Percentiles rank a stretch among this genome's conserved stretches.
Evolutionary conservation across 2,888 invertebrate species (phyloP).

Genomic region (Chironomus tentans): DNA sequence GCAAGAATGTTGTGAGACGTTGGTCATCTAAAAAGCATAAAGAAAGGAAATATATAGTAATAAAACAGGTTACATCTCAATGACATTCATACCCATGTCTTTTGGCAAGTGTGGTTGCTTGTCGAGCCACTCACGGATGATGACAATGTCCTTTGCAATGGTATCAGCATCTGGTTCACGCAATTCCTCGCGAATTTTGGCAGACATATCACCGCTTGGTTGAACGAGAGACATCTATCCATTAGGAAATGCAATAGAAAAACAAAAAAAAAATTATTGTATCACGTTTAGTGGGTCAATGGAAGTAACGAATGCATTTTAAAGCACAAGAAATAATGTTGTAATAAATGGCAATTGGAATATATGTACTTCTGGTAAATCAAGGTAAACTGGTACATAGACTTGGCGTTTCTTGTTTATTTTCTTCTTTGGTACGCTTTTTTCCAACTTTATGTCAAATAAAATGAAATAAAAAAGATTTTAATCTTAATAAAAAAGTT

Average conservation of each 20-base stretch:
- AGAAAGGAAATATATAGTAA: slow-evolving; percentile 28
- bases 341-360: slow-evolving; percentile 3
- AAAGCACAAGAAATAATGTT: neutral
- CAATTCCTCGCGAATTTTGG: slow-evolving; percentile 56
- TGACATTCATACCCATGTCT: slow-evolving; percentile 47
- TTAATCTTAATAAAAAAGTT: neutral
- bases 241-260: neutral
- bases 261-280: neutral
- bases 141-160: slow-evolving; percentile 50
- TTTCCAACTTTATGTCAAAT: slow-evolving; percentile 1
- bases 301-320: neutral
- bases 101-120: slow-evolving; percentile 59
- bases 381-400: slow-evolving; percentile 14
- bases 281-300: neutral
- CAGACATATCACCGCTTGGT: slow-evolving; percentile 58
- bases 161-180: slow-evolving; percentile 54
- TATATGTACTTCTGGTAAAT: slow-evolving; percentile 27
- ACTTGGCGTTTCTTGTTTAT: slow-evolving; percentile 1
- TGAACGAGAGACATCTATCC: slow-evolving; percentile 52
- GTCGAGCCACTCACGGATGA: slow-evolving; percentile 58
- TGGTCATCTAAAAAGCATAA: slow-evolving; percentile 54
- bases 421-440: slow-evolving; percentile 15
- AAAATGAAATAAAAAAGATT: neutral
- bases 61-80: slow-evolving; percentile 8
- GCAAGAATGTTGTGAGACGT: slow-evolving; percentile 69